Conservation (phyloP, 2,797 vertebrate species). For the Cheirogaleus major region DNA sequence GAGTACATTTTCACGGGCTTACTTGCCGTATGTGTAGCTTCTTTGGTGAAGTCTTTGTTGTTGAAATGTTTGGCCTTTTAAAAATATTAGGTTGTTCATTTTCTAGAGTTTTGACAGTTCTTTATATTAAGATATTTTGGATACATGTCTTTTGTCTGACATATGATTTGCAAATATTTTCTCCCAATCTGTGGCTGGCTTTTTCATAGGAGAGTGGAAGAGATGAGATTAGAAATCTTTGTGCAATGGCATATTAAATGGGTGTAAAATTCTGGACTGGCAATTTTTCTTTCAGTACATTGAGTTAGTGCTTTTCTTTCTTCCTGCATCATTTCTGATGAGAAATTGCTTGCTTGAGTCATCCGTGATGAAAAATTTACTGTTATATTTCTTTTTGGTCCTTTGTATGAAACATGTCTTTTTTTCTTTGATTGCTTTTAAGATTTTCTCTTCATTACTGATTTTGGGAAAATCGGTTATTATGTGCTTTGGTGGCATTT, state of each 20-base stretch:
- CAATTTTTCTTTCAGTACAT: not conserved
- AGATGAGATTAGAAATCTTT: not conserved
- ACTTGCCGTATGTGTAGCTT: rapidly evolving
- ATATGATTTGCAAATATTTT: not conserved
- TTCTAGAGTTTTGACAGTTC: not conserved
- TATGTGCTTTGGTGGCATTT: too few species aligned
- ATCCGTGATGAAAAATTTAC: not conserved
- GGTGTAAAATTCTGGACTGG: not conserved
- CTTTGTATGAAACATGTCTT: not conserved
- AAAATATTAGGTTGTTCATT: not conserved
- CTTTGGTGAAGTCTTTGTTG: not conserved
- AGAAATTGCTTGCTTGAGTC: not conserved
- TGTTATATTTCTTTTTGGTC: too few species aligned
- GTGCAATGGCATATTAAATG: rapidly evolving
- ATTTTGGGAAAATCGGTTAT: not conserved
- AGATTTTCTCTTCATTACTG: not conserved
- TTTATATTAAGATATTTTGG: not conserved
- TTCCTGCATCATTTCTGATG: not conserved
- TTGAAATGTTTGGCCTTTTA: not conserved
- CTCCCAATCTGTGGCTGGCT: not conserved
- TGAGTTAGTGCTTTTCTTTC: not conserved
- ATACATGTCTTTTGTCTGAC: not conserved
- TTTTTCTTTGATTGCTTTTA: not conserved
- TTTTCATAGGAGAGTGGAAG: not conserved
- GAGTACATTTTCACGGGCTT: not conserved